Conservation (phyloP, 2,113 vertebrate species). For the Lethenteron reissneri region DNA sequence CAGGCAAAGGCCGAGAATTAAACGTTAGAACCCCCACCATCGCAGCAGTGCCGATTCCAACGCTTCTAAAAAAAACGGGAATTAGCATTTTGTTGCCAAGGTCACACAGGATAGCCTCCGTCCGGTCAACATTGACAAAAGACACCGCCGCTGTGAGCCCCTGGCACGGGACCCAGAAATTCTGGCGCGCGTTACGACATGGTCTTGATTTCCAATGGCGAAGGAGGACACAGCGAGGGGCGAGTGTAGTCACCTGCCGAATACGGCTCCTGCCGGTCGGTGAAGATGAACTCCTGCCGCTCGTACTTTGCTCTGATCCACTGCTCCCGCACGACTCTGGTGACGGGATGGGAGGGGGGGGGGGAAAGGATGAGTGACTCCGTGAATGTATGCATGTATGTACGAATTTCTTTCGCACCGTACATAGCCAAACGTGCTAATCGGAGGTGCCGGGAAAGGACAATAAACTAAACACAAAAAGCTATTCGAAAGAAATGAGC, state of each 20-base stretch:
- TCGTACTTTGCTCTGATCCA: conserved; percentile 91
- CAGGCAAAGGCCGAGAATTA: too few species aligned
- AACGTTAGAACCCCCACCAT: too few species aligned
- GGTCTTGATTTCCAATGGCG: too few species aligned
- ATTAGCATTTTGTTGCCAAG: too few species aligned
- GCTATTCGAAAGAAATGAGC: conserved; percentile 9
- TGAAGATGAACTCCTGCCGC: conserved; percentile 62
- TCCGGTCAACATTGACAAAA: too few species aligned
- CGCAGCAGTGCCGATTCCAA: too few species aligned
- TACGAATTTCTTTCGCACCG: background rate
- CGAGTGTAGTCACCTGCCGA: conserved; percentile 44
- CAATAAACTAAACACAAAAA: conserved; percentile 9
- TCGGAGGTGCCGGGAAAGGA: conserved; percentile 4
- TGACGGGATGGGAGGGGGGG: conserved; percentile 13
- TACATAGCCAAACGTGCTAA: conserved; percentile 9
- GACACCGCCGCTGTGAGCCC: too few species aligned
- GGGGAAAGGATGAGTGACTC: background rate
- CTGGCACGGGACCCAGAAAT: too few species aligned
- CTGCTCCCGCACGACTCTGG: conserved; percentile 67
- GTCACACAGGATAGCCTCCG: too few species aligned
- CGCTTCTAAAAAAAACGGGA: too few species aligned
- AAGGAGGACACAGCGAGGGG: too few species aligned
- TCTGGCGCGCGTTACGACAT: too few species aligned
- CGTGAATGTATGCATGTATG: background rate
- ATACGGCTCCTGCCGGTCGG: conserved; percentile 77